A percentile compares a stretch with the other conserved stretches of the same genome.
phyloP scores from a whole-genome alignment of 2,888 invertebrate genomes.

The Pterobdella sp. region DNA sequence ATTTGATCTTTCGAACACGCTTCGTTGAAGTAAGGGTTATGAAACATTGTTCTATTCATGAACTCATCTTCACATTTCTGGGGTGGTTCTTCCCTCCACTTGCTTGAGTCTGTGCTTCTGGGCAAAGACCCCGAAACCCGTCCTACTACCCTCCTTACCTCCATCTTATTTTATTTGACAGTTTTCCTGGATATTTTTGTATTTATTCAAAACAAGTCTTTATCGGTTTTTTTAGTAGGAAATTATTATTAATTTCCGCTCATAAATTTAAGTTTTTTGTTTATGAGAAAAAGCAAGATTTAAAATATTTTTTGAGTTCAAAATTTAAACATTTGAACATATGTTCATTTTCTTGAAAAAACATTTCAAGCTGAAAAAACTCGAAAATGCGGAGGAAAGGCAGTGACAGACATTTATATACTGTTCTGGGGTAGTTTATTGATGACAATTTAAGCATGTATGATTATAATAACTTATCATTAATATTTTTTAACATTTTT shows the following conservation, averaged over 20 bases:
- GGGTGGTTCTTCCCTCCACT: background rate
- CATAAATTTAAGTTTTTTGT: no score
- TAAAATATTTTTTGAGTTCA: no score
- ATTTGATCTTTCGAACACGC: background rate
- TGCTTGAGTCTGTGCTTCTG: background rate
- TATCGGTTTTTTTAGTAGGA: no score
- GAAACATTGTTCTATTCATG: background rate
- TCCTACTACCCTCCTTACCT: background rate
- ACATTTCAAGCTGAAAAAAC: no score
- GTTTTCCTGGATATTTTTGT: no score
- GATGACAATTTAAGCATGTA: background rate
- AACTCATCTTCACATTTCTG: background rate
- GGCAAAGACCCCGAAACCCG: background rate
- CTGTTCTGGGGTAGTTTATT: background rate
- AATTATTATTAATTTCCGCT: no score
- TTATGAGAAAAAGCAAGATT: no score
- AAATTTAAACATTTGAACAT: no score
- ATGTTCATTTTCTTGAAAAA: no score
- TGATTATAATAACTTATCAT: background rate
- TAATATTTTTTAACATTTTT: background rate
- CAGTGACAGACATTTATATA: background rate
- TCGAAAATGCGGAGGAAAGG: background rate
- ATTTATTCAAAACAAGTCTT: no score
- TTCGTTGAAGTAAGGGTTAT: background rate
- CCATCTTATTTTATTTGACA: no score